Conservation (phyloP, 2,888 invertebrate genomes). For the Bibio marci region DNA sequence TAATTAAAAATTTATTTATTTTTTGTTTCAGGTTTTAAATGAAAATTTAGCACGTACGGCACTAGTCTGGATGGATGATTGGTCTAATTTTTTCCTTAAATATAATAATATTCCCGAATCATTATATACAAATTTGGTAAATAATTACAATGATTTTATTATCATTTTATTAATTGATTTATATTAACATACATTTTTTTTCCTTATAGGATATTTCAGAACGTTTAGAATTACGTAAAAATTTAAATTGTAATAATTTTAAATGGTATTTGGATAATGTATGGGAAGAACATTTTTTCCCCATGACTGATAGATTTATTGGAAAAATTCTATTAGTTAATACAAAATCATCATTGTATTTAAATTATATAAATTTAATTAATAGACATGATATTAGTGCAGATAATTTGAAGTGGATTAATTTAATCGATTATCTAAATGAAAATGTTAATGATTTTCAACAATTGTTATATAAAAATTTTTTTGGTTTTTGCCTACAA, state of each 20-base stretch:
- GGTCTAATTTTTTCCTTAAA: constrained; percentile 82
- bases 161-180: constrained; percentile 30
- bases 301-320: constrained; percentile 70
- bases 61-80: constrained; percentile 96
- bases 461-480: background rate
- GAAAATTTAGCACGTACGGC: constrained; percentile 58
- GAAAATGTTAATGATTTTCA: background rate
- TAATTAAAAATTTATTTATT: background rate
- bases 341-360: constrained; percentile 20
- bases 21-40: background rate
- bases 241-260: constrained; percentile 69
- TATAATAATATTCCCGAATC: constrained; percentile 16
- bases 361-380: constrained; percentile 16
- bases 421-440: constrained; percentile 15
- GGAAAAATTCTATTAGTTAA: constrained; percentile 51
- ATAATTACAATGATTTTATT: constrained; percentile 21
- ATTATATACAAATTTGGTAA: constrained; percentile 17
- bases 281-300: constrained; percentile 95
- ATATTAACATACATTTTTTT: constrained; percentile 1
- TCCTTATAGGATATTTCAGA: constrained; percentile 38
- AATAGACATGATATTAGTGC: constrained; percentile 8
- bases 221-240: constrained; percentile 49
- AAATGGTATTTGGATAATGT: constrained; percentile 87
- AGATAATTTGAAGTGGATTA: constrained; percentile 10
- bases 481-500: constrained; percentile 5